Percentiles rank a stretch among this genome's conserved stretches.
Evolutionary conservation across 1,140 invertebrate genomes (phyloP).

Genomic region (Philopotamus ludificatus): DNA sequence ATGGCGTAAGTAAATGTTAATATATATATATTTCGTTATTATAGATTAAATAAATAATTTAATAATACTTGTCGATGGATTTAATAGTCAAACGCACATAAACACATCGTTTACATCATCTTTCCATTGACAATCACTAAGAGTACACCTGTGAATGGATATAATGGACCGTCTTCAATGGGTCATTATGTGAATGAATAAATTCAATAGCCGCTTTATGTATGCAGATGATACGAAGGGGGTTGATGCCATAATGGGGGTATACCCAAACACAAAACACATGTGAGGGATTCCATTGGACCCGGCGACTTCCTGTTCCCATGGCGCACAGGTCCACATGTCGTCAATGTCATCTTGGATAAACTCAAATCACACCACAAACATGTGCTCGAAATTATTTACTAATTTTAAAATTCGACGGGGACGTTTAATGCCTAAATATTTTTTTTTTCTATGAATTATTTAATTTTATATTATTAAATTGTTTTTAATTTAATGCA

Average conservation of each 20-base stretch:
- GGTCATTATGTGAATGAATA: neutral
- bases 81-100: too few relatives aligned
- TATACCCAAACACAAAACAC: conserved; percentile 3
- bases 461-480: too few relatives aligned
- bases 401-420: neutral
- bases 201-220: neutral
- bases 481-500: too few relatives aligned
- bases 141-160: neutral
- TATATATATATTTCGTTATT: too few relatives aligned
- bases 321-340: conserved; percentile 26
- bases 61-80: too few relatives aligned
- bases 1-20: too few relatives aligned
- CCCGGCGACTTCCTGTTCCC: conserved; percentile 30
- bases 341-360: conserved; percentile 17
- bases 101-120: too few relatives aligned
- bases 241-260: too few relatives aligned
- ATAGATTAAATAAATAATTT: too few relatives aligned
- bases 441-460: too few relatives aligned
- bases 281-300: conserved; percentile 3
- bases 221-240: neutral
- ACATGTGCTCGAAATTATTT: conserved; percentile 2
- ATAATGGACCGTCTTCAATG: neutral
- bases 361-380: neutral
- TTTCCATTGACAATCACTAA: too few relatives aligned
- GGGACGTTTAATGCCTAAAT: neutral